phyloP scores from a whole-genome alignment of 2,797 vertebrate species.

The Epinephelus malabaricus region DNA sequence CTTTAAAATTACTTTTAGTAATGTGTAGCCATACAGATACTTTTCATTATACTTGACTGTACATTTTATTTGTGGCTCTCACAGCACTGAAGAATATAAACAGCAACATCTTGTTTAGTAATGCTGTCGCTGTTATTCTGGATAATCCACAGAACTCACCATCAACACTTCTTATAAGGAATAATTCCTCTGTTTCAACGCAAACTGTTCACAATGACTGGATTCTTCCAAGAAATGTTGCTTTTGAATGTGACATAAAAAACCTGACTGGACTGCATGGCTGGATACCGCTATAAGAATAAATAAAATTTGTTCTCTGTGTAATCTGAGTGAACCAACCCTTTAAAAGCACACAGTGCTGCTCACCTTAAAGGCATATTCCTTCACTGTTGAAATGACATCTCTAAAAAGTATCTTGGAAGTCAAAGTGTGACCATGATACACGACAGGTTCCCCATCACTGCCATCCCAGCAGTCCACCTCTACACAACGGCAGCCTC shows the following conservation, averaged over 20 bases:
- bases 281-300: not conserved
- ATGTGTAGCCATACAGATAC: not conserved
- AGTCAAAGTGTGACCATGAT: slow-evolving; percentile 96
- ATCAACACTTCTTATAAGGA: not conserved
- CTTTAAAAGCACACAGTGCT: not conserved
- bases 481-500: slow-evolving; percentile 94
- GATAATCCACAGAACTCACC: not conserved
- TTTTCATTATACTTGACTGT: not conserved
- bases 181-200: not conserved
- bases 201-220: slow-evolving; percentile 6
- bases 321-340: not conserved
- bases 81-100: not conserved
- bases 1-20: not conserved
- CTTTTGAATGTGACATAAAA: not conserved
- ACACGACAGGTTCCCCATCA: slow-evolving; percentile 94
- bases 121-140: not conserved
- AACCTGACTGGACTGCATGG: not conserved
- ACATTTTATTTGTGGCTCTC: slow-evolving; percentile 5
- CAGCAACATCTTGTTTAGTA: not conserved
- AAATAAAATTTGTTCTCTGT: not conserved
- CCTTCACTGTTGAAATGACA: slow-evolving; percentile 89
- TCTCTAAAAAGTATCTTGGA: slow-evolving; percentile 97
- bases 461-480: slow-evolving; percentile 97
- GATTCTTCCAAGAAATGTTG: not conserved
- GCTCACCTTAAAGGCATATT: slow-evolving; percentile 94